Percentiles rank a stretch among this genome's conserved stretches.
Evolutionary conservation across 2,797 vertebrate species (phyloP).

Genomic region (Melanotaenia maccullochi): DNA sequence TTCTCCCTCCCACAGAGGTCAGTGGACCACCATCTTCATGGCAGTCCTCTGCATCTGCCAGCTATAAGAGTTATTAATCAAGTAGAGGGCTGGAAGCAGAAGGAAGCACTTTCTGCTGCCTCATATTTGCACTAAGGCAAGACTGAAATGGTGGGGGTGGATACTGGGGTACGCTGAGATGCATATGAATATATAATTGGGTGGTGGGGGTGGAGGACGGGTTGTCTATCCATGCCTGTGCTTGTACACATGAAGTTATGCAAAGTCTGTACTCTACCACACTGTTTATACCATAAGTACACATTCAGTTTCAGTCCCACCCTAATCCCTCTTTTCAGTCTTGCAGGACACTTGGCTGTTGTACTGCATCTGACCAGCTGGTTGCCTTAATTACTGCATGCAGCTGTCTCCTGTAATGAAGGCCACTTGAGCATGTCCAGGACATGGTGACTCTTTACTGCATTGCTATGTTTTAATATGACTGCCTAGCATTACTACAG

Average conservation of each 20-base stretch:
- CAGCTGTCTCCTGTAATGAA: conserved; percentile 75
- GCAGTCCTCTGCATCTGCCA: conserved; percentile 66
- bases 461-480: conserved; percentile 63
- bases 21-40: conserved; percentile 64
- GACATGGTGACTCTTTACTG: conserved; percentile 59
- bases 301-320: conserved; percentile 21
- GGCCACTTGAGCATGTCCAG: conserved; percentile 44
- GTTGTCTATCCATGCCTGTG: conserved; percentile 21
- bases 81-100: conserved; percentile 45
- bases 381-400: conserved; percentile 65
- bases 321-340: conserved; percentile 43
- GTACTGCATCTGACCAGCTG: conserved; percentile 68
- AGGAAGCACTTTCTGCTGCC: conserved; percentile 41
- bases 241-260: conserved; percentile 48
- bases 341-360: conserved; percentile 67
- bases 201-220: not conserved
- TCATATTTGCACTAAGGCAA: conserved; percentile 37
- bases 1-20: conserved; percentile 77
- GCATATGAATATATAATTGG: conserved; percentile 25
- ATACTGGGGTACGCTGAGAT: conserved; percentile 5
- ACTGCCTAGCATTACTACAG: conserved; percentile 46
- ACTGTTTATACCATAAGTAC: conserved; percentile 15
- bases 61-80: conserved; percentile 72
- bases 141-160: conserved; percentile 31
- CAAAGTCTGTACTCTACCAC: conserved; percentile 33